Conservation (phyloP, 2,888 invertebrate genomes). For the Ganaspis brasiliensis region DNA sequence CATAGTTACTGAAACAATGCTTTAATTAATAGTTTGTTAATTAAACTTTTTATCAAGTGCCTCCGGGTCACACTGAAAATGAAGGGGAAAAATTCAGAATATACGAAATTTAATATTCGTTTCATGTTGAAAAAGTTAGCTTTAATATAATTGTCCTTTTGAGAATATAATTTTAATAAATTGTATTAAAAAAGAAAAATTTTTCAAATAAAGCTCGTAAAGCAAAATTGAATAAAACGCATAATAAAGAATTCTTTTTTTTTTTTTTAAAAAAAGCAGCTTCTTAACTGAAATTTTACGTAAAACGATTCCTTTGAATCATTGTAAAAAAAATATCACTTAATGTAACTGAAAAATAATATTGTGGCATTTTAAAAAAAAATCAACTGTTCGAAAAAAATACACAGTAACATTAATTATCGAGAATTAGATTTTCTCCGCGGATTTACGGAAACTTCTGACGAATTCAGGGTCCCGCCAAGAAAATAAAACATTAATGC, state of each 20-base stretch:
- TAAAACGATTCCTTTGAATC: no score
- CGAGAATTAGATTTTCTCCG: neutral
- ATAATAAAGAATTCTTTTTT: no score
- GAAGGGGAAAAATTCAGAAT: neutral
- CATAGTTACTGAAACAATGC: constrained; percentile 1
- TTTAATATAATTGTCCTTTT: no score
- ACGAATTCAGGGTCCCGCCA: neutral
- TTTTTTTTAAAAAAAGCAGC: no score
- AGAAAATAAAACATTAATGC: neutral
- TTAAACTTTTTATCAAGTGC: constrained; percentile 18
- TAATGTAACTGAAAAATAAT: no score
- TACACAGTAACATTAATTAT: neutral
- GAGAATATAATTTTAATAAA: no score
- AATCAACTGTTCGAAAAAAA: no score
- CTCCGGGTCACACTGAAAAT: neutral
- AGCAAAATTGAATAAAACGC: no score
- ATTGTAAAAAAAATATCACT: no score
- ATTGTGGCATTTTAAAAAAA: no score
- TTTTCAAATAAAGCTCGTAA: no score
- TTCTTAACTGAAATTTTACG: no score
- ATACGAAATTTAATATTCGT: neutral
- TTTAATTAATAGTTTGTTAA: constrained; percentile 36
- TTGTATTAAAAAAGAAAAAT: neutral
- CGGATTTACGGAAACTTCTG: neutral
- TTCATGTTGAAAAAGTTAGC: neutral